Base-by-base conservation (phyloP, 2,888 invertebrate species). In the Nemoura dubitans region DNA sequence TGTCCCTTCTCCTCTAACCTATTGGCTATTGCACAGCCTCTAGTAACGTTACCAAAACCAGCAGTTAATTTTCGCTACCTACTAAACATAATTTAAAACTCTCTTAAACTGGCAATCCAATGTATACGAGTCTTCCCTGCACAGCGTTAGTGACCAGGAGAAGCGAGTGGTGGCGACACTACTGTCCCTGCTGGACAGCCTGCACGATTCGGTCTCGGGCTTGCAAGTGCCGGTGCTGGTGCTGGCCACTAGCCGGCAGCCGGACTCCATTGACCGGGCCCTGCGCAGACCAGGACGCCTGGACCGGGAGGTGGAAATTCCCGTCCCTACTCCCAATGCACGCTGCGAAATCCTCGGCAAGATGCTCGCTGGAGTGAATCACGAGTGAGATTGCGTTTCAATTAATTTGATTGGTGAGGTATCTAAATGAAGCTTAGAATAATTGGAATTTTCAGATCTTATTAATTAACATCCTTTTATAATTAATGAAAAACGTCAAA, bases 291-390 rank as follows among this genome's bases (percentile, higher is more conserved):
- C 96, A 89, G 97, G 97, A 7, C 90, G 96, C 88, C 92, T 98
- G 86, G 97, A 97, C 89, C 94, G 94, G 89, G 97, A 97, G 91
- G 94, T 97, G 86, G 97, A 97, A 92, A 92, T 97, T 86, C 93
- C 95, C 0, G 95, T 96, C 0, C 97, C 97, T 14, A 94, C 94
- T 90, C 94, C 95, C 88, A 90, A 92, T 86, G 93, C 93, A 90
- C 92, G 97, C 87, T 91, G 92, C 85, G 94, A 95, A 88, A 97
- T 98, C 88, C 91, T 98, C 1, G 90, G 91, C 29, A 95, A 94
- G 89, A 91, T 97, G 85, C 91, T 98, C 0, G 90, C 90, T 30
- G 93, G 92, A 86, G 90, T 95, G 0, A 91, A 93, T 0, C 94
- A 95, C 89, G 59, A 91, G 91, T 87, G 90, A 97, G 29, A 1